Conservation (phyloP, 2,797 vertebrate species). For the Choloepus didactylus region DNA sequence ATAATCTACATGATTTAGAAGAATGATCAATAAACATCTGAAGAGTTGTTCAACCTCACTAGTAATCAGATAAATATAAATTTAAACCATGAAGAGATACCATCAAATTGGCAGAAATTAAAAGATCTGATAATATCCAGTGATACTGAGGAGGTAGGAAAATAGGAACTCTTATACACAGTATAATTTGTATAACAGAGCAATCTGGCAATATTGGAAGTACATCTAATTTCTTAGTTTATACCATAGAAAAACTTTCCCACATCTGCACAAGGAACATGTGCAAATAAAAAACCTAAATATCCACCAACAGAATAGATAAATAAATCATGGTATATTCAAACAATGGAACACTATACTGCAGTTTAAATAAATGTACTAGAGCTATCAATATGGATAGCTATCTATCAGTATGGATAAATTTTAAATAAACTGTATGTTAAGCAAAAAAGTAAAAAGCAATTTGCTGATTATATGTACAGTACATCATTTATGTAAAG, state of each 20-base stretch:
- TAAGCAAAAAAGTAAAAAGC: conserved; percentile 20
- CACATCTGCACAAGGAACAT: background rate
- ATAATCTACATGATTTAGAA: background rate
- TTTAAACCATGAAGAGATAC: background rate
- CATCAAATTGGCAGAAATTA: conserved; percentile 1
- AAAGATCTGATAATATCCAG: background rate
- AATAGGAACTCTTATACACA: background rate
- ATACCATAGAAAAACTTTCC: background rate
- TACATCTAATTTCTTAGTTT: background rate
- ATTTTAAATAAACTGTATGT: background rate
- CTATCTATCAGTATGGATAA: background rate
- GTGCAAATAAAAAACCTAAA: conserved; percentile 15
- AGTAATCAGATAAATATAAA: background rate
- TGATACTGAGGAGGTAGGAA: background rate
- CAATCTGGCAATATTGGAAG: background rate
- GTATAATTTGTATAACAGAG: background rate
- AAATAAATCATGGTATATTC: background rate
- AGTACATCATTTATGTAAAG: background rate
- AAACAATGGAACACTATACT: background rate
- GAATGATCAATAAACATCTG: conserved; percentile 23
- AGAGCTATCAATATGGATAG: background rate
- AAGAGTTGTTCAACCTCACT: background rate
- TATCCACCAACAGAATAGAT: background rate
- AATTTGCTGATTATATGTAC: background rate
- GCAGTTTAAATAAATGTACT: background rate